Evolutionary conservation across 2,797 vertebrate species (phyloP).

Genomic region (Argya squamiceps): DNA sequence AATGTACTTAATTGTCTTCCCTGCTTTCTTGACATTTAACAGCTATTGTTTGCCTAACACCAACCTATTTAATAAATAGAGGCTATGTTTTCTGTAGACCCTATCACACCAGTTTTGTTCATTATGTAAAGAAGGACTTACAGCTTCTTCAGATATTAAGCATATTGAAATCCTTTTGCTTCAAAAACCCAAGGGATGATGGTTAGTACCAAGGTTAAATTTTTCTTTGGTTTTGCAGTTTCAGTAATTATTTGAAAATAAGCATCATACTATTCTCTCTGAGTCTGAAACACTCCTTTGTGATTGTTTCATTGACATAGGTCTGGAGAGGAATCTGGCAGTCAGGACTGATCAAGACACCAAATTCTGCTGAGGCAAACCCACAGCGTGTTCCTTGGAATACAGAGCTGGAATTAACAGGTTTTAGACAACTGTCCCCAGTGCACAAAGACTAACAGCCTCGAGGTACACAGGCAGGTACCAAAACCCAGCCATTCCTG

Average conservation of each 20-base stretch:
- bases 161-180: neutral
- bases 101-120: neutral
- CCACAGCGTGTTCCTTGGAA: accelerated
- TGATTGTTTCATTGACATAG: neutral
- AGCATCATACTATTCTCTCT: neutral
- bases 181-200: neutral
- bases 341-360: accelerated
- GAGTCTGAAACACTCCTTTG: neutral
- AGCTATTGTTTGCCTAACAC: neutral
- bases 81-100: neutral
- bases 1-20: neutral
- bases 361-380: neutral
- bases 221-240: neutral
- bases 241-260: neutral
- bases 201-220: neutral
- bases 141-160: neutral
- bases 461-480: neutral
- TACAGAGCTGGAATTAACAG: neutral
- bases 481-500: accelerated
- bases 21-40: neutral
- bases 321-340: neutral
- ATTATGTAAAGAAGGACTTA: neutral
- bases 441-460: neutral
- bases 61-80: neutral
- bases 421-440: neutral